Evolutionary conservation across 2,888 invertebrate species (phyloP).

Genomic region (Mycalesis mineus): DNA sequence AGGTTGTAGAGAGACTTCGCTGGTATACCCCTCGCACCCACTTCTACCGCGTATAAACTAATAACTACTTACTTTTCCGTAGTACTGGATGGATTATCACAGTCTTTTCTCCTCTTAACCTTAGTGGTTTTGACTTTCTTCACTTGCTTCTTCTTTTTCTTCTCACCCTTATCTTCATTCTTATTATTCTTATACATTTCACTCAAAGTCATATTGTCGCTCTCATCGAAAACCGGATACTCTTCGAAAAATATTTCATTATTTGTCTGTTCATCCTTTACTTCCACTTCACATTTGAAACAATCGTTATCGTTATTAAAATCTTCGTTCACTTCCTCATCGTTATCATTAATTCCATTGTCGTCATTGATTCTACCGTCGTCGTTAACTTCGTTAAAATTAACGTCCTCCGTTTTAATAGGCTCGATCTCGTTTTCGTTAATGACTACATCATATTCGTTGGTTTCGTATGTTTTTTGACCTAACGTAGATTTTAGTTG

Average conservation of each 20-base stretch:
- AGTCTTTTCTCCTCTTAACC: slow-evolving; percentile 31
- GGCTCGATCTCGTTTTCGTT: background rate
- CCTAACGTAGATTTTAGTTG: slow-evolving; percentile 40
- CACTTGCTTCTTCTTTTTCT: slow-evolving; percentile 36
- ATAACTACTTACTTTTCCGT: slow-evolving; percentile 52
- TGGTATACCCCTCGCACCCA: no score
- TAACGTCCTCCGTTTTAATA: background rate
- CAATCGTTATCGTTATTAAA: slow-evolving; percentile 9
- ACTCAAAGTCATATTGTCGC: slow-evolving; percentile 49
- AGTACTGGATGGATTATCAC: slow-evolving; percentile 38
- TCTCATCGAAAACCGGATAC: slow-evolving; percentile 44
- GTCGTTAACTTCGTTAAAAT: background rate
- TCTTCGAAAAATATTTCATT: slow-evolving; percentile 56
- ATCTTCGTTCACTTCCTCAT: slow-evolving; percentile 11
- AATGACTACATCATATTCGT: slow-evolving; percentile 41
- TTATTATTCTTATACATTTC: slow-evolving; percentile 43
- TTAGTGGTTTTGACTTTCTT: slow-evolving; percentile 34
- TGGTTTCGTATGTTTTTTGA: slow-evolving; percentile 39
- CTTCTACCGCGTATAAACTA: no score
- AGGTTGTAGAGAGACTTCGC: no score
- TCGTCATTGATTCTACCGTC: slow-evolving; percentile 1
- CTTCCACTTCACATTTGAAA: slow-evolving; percentile 28
- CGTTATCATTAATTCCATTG: background rate
- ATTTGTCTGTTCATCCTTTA: slow-evolving; percentile 42
- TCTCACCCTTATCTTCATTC: slow-evolving; percentile 32